Base-by-base conservation (phyloP, 1,140 invertebrate species). In the Diploscapter pachys region DNA sequence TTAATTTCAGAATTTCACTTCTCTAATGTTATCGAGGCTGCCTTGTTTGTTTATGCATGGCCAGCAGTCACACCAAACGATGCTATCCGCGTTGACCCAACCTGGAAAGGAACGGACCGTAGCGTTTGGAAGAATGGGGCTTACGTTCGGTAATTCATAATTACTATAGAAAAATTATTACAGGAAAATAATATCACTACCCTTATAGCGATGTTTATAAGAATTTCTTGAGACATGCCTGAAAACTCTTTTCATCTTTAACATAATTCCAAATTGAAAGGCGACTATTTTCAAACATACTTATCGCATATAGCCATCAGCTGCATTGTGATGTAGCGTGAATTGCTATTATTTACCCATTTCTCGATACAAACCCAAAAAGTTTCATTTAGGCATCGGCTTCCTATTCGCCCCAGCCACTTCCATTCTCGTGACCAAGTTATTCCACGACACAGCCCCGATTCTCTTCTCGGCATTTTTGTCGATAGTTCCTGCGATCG, bases 71-170 rank as follows among this genome's bases (percentile, higher is more conserved):
- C 77, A 78, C 59, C 77, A 78, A 59, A 78, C 77, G 31, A 70
- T 78, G 6, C 51, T 78, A 9, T 78, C 77, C n/a, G 68, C 76
- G 49, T 61, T 78, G 3, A 78, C 77, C 9, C 6, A 55, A 48
- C 77, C 77, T 50, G 77, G 77, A 61, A 56, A 78, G 55, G 76
- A 78, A 53, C 61, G 77, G 56, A 78, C 77, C 48, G 77, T 71
- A 53, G 77, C 77, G 9, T 78, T 78, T 49, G 77, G 77, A 53
- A 48, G 77, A 31, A 78, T 78, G 77, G 77, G 77, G n/a, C 77
- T 78, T 11, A 78, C 77, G 13, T 78, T 78, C 68, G 77, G 72
- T 72, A 72, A 31, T 31, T 31, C 31, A 31, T 31, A 31, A 31
- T 31, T 31, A 31, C 31, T 31, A 31, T 31, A 31, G 31, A 31